Evolutionary conservation across 2,797 vertebrate genomes (phyloP).

Genomic region (Tiaroga cobitis): DNA sequence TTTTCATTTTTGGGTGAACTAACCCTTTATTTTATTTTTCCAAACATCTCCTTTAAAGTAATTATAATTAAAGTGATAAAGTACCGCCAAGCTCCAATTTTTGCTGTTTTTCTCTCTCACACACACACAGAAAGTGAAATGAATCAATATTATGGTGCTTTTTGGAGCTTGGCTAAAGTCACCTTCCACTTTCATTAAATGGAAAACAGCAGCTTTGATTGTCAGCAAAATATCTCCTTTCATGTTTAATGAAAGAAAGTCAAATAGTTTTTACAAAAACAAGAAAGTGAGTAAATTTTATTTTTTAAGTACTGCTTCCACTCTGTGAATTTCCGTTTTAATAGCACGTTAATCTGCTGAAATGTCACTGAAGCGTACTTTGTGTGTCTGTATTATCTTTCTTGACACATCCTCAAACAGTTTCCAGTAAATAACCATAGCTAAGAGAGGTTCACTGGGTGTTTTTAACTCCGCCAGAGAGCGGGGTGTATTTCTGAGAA

Average conservation of each 20-base stretch:
- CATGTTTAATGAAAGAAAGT: neutral
- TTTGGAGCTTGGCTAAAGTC: neutral
- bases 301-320: neutral
- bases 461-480: neutral
- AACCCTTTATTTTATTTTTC: too few relatives aligned
- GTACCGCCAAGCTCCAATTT: too few relatives aligned
- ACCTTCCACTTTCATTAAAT: neutral
- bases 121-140: too few relatives aligned
- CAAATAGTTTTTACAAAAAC: neutral
- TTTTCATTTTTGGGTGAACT: too few relatives aligned
- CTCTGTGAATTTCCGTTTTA: neutral
- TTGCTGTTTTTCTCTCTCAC: too few relatives aligned
- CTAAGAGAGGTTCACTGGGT: neutral
- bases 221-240: neutral
- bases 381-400: neutral
- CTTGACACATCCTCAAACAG: neutral
- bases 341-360: neutral
- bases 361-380: neutral
- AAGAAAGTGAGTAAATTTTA: neutral
- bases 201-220: neutral
- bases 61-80: too few relatives aligned
- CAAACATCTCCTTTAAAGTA: too few relatives aligned
- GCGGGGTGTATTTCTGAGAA: conserved; percentile 10
- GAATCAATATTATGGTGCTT: too few relatives aligned
- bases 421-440: neutral